Conservation (phyloP, 92 coral and sea anemone species). For the Actinostola sp. region DNA sequence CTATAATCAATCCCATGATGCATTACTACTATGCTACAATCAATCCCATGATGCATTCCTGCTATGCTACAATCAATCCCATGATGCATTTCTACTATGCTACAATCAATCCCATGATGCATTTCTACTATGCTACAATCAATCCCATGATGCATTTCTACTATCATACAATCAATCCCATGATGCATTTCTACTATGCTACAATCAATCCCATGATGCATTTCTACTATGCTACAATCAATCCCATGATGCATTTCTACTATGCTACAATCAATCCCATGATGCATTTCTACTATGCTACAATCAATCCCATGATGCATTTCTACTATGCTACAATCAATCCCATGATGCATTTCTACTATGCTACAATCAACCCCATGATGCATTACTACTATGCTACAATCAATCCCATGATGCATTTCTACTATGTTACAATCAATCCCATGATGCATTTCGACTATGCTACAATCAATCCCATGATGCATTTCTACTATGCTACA, state of each 20-base stretch:
- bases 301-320: background rate
- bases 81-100: no score
- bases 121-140: background rate
- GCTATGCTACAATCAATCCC: background rate
- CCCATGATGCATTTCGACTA: background rate
- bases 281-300: no score
- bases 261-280: background rate
- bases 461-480: background rate
- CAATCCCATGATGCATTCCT: background rate
- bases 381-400: background rate
- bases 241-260: background rate
- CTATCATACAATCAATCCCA: no score
- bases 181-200: background rate
- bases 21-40: no score
- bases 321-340: background rate
- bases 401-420: background rate
- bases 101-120: background rate
- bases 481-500: no score
- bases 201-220: background rate
- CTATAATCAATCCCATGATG: background rate
- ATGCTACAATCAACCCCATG: background rate
- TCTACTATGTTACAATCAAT: no score
- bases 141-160: no score
- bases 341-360: no score
- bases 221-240: no score